Evolutionary conservation across 2,797 vertebrate genomes (phyloP), one percentile per base, ranked within the genome.

Genomic region (Alexandromys oeconomus): DNA sequence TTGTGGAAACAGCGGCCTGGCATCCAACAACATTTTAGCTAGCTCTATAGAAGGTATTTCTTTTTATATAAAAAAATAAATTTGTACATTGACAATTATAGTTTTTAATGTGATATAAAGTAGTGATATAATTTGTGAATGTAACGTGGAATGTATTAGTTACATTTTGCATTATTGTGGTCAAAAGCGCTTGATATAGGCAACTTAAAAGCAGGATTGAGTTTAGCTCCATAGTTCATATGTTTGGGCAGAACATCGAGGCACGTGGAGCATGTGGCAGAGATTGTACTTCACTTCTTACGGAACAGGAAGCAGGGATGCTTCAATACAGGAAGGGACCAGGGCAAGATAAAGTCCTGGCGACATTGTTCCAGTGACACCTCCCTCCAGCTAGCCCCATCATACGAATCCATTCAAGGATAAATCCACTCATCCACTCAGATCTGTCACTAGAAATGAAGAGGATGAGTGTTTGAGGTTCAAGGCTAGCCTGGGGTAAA

Each of bases 11-110:
- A 29, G 48, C 40, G 71, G 2, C 21, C 65, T 89, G 23, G 21
- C 71, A 48, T 46, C 92, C 69, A 37, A 21, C 48, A 89, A 15
- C 69, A 84, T 87, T 85, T 87, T 21, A 85, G 54, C 54, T 65
- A 78, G 78, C 69, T 93, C 78, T 93, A 61, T 31, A 77, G 77
- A 93, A 86, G 78, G 2, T 69, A 73, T 37, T 77, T 89, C 86
- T 27, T 90, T 89, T 67, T 81, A 40, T 81, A 67, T 57, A 78
- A 85, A 43, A 43, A 40, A 71, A 63, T 86, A 74, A 74, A 59
- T 54, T 63, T 71, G 1, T 88, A 78, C 88, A 73, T 65, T 40
- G 65, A 85, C 19, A 85, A 40, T 86, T 86, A 43, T 59, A 48
- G 34, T 79, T 91, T 88, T 76, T 91, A 51, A 43, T 54, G 63